Conservation (phyloP, 2,113 vertebrate genomes). For the Hyla sarda region DNA sequence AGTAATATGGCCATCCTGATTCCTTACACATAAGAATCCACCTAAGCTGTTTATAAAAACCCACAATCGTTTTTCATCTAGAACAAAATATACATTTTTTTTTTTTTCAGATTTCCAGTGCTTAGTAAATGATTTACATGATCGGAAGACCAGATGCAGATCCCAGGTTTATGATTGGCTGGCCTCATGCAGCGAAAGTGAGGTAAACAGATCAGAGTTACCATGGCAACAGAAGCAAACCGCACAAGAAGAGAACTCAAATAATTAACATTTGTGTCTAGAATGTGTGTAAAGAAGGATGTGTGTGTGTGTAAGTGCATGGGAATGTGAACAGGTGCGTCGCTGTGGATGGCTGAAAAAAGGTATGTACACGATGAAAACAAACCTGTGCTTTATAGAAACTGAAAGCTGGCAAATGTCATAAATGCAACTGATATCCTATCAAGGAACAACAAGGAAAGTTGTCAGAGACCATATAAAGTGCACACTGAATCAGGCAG, state of each 20-base stretch:
- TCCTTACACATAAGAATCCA: neutral
- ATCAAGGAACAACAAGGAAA: no score
- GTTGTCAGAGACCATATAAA: no score
- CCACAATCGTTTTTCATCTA: neutral
- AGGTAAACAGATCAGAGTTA: constrained; percentile 42
- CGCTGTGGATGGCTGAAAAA: neutral
- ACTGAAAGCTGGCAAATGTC: no score
- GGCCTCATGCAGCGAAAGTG: constrained; percentile 34
- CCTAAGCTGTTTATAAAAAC: neutral
- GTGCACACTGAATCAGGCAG: no score
- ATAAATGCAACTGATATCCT: no score
- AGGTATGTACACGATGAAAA: no score
- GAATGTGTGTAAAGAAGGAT: neutral
- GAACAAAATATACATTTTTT: neutral
- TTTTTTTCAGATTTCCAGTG: neutral
- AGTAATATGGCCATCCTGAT: neutral
- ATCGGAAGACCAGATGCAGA: constrained; percentile 38
- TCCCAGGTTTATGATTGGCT: constrained; percentile 38
- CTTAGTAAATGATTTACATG: constrained; percentile 32
- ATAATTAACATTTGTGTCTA: constrained; percentile 49
- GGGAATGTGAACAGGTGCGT: neutral
- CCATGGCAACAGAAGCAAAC: constrained; percentile 46
- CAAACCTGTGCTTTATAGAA: no score
- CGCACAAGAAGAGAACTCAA: constrained; percentile 27
- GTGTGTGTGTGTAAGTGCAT: neutral